Conservation (phyloP, 2,797 vertebrate species). For the Coluber constrictor region DNA sequence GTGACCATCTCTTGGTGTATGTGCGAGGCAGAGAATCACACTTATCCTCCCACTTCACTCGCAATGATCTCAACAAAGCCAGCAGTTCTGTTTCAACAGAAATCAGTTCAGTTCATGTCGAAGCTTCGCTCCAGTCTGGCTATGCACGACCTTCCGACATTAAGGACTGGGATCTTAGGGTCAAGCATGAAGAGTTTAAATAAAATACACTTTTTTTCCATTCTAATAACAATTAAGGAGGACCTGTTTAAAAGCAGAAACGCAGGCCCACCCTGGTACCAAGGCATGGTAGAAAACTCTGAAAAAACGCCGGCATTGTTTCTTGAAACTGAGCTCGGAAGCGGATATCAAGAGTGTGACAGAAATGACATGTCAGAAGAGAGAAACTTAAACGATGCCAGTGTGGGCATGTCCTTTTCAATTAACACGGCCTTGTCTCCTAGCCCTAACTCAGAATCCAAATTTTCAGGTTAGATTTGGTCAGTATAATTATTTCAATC, state of each 20-base stretch:
- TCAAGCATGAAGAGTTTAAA: constrained; percentile 39
- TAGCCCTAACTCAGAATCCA: not conserved
- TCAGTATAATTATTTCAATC: not conserved
- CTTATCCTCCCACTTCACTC: constrained; percentile 2
- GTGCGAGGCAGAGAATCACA: rapidly evolving
- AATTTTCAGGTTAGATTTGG: not conserved
- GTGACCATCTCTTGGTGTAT: no score
- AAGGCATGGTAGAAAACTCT: not conserved
- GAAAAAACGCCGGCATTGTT: not conserved
- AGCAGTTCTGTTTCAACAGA: not conserved
- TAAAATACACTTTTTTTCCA: not conserved
- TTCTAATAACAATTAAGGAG: not conserved
- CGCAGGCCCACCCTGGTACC: not conserved
- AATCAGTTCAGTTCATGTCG: not conserved
- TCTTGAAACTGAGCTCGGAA: not conserved
- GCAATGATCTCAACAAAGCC: not conserved
- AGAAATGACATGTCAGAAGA: not conserved
- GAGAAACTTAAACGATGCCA: not conserved
- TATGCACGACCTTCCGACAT: not conserved
- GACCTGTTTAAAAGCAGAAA: not conserved
- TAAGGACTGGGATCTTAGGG: not conserved
- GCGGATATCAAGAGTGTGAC: not conserved
- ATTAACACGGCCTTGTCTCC: not conserved
- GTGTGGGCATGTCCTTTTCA: not conserved
- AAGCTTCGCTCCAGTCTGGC: rapidly evolving